Base-by-base conservation (phyloP, 2,888 invertebrate species). In the Gymnosoma rotundatum region DNA sequence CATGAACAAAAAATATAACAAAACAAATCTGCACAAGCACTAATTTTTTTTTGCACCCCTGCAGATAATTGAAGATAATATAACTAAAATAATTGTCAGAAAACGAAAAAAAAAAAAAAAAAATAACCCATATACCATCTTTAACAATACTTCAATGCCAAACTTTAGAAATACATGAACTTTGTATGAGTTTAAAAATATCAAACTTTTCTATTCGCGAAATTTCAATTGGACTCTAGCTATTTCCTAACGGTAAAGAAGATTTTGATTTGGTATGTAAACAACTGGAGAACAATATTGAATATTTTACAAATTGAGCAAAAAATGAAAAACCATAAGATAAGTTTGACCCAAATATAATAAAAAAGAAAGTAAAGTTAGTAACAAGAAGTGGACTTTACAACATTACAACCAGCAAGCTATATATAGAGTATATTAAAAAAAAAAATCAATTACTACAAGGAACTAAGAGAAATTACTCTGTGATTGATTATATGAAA, bases 191-290 rank as follows among this genome's bases (percentile, higher is more conserved):
- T n/a, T 48, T 48, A 48, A 48, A n/a, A 5, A 48, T 48, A 16
- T 5, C 16, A 6, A n/a, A 48, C 3, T 48, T n/a, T 10, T 16
- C n/a, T n/a, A n/a, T 48, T n/a, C 48, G 48, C 2, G n/a, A 48
- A 48, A n/a, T 48, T 48, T 48, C 48, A n/a, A 48, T 48, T 48
- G 48, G 48, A n/a, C n/a, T 48, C 4, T n/a, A 48, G n/a, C n/a
- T 48, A n/a, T 48, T 48, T n/a, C 10, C 2, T 10, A n/a, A 16
- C 5, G n/a, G n/a, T n/a, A 16, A 48, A n/a, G 48, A 16, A 6
- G 48, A 16, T 48, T 48, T n/a, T 48, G 48, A 48, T 48, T n/a
- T n/a, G n/a, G n/a, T 48, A n/a, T 48, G 48, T n/a, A n/a, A n/a
- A 9, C 3, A 2, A 48, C n/a, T 48, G 5, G n/a, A 16, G 3